phyloP scores from a whole-genome alignment of 2,888 invertebrate species.

The Mellilla xanthometata region DNA sequence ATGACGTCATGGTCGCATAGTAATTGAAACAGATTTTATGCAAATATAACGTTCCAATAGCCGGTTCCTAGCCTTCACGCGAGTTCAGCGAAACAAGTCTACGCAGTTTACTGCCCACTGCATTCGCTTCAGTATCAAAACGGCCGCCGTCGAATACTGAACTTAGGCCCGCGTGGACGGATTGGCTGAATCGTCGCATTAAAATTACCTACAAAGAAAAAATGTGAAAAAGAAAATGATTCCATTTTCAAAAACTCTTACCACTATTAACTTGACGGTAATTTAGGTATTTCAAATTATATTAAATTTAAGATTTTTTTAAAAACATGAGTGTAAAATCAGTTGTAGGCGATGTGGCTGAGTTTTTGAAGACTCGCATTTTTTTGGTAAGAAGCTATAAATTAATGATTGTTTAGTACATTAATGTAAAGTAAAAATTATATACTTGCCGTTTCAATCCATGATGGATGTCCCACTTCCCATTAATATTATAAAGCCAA shows the following conservation, averaged over 20 bases:
- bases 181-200: conserved; percentile 10
- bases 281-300: not conserved
- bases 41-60: conserved; percentile 1
- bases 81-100: conserved; percentile 3
- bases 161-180: conserved; percentile 7
- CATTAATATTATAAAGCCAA: no score
- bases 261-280: no score
- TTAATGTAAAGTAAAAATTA: no score
- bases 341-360: conserved; percentile 44
- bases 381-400: conserved; percentile 58
- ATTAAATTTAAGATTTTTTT: not conserved
- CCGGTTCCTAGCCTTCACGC: conserved; percentile 14
- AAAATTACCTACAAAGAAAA: conserved; percentile 20
- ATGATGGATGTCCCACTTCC: no score
- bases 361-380: conserved; percentile 51
- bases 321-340: conserved; percentile 43
- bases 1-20: no score
- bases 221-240: conserved; percentile 21
- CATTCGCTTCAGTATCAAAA: conserved; percentile 2
- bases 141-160: conserved; percentile 17
- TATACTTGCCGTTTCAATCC: no score
- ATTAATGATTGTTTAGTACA: no score
- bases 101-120: conserved; percentile 1
- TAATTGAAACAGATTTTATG: no score
- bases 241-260: no score